Conservation (phyloP, 2,888 invertebrate genomes). For the Erebia aethiops region DNA sequence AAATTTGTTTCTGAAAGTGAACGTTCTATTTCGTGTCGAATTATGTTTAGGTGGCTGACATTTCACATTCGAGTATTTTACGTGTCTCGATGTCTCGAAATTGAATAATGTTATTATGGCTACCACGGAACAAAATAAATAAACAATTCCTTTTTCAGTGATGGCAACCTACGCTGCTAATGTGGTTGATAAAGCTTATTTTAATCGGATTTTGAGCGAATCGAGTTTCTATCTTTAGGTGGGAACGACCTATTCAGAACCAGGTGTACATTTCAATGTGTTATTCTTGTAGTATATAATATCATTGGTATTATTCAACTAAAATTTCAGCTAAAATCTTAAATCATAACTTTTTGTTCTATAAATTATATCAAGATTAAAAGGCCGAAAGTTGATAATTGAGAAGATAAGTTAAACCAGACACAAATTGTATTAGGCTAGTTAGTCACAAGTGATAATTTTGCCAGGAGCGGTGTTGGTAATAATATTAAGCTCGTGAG, state of each 20-base stretch:
- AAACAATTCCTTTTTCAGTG: too few relatives aligned
- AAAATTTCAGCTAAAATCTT: background rate
- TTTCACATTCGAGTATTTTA: background rate
- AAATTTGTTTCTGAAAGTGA: background rate
- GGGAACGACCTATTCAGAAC: too few relatives aligned
- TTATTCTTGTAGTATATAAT: too few relatives aligned
- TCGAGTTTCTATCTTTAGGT: too few relatives aligned
- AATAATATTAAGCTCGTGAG: conserved; percentile 32
- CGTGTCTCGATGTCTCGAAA: background rate
- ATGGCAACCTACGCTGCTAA: too few relatives aligned
- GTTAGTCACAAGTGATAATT: conserved; percentile 14
- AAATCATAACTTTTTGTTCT: background rate
- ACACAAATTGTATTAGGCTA: conserved; percentile 4
- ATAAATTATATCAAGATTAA: background rate
- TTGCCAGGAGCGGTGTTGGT: background rate
- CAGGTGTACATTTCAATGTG: too few relatives aligned
- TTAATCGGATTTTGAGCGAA: too few relatives aligned
- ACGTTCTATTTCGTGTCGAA: background rate
- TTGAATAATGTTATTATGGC: too few relatives aligned
- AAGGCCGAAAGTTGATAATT: background rate
- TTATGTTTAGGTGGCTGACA: background rate
- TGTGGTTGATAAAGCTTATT: too few relatives aligned
- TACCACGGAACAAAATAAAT: background rate
- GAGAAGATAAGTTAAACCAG: background rate
- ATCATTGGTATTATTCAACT: too few relatives aligned